Evolutionary conservation across 2,888 invertebrate genomes (phyloP).

Genomic region (Ellobium chinense): DNA sequence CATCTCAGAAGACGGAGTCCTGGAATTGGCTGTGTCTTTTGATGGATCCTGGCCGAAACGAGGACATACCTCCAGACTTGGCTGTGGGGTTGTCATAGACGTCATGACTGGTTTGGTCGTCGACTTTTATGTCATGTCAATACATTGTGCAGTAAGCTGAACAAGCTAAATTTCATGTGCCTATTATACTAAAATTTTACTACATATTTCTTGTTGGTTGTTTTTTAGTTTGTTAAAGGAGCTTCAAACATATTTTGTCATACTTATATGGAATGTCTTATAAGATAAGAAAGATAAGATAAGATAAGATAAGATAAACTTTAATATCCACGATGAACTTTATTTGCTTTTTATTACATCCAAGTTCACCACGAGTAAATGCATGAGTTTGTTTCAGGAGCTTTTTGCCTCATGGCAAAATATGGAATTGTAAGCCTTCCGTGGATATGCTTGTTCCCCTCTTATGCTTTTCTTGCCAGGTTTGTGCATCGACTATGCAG

Average conservation of each 20-base stretch:
- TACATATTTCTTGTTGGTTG: no score
- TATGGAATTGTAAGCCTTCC: neutral
- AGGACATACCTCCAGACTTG: constrained; percentile 15
- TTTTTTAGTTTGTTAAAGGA: neutral
- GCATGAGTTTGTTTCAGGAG: neutral
- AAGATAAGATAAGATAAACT: no score
- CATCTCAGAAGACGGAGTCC: neutral
- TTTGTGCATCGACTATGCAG: neutral
- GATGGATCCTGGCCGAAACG: constrained; percentile 16
- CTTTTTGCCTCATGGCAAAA: neutral
- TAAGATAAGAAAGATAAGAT: no score
- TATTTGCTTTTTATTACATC: neutral
- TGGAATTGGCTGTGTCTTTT: constrained; percentile 2
- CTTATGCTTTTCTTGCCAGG: no score
- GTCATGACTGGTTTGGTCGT: neutral
- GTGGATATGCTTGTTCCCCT: neutral
- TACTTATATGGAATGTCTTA: no score
- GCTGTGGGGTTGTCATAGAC: constrained; percentile 2
- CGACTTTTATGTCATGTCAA: constrained; percentile 5
- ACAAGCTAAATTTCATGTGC: no score
- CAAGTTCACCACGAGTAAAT: neutral
- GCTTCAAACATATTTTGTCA: no score
- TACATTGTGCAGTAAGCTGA: neutral
- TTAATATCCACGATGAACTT: neutral
- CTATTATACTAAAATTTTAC: no score